Evolutionary conservation across 2,113 vertebrate species (phyloP).

Genomic region (Hippocampus mohnikei): DNA sequence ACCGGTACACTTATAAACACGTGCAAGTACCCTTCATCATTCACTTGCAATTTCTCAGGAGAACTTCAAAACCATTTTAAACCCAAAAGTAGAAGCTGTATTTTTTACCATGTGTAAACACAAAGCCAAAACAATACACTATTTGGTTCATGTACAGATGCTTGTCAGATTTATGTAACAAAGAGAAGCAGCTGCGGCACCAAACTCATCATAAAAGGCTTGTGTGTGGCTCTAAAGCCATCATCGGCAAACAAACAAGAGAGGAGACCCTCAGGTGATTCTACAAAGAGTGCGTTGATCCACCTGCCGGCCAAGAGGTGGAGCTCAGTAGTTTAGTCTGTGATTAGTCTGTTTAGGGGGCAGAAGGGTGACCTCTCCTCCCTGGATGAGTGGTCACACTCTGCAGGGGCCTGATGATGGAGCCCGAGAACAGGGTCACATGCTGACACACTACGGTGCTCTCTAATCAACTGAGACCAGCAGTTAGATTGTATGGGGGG

Average conservation of each 20-base stretch:
- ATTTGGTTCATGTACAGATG: background rate
- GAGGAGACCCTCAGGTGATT: slow-evolving; percentile 50
- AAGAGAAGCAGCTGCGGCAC: slow-evolving; percentile 37
- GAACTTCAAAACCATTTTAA: too few relatives aligned
- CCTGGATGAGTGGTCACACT: slow-evolving; percentile 61
- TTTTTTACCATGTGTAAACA: background rate
- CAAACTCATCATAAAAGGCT: slow-evolving; percentile 20
- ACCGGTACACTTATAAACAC: background rate
- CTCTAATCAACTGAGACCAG: slow-evolving; percentile 51
- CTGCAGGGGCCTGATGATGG: slow-evolving; percentile 58
- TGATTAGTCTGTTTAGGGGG: slow-evolving; percentile 43
- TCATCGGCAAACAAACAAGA: slow-evolving; percentile 38
- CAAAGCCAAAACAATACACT: background rate
- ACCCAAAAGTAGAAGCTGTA: too few relatives aligned
- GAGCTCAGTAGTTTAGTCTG: slow-evolving; percentile 18
- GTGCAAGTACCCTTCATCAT: background rate
- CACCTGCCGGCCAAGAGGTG: slow-evolving; percentile 49
- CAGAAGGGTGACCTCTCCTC: slow-evolving; percentile 47
- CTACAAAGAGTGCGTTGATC: slow-evolving; percentile 58
- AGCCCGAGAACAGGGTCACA: slow-evolving; percentile 36
- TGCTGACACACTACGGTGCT: slow-evolving; percentile 37
- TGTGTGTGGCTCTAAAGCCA: slow-evolving; percentile 27
- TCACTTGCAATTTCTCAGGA: too few relatives aligned
- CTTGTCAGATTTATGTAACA: slow-evolving; percentile 3
- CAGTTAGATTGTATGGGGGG: background rate